These are phyloP conservation scores for Diglossa cyanea DNA, from an alignment of 2,797 vertebrate species.

Conservation along the genomic window DNA sequence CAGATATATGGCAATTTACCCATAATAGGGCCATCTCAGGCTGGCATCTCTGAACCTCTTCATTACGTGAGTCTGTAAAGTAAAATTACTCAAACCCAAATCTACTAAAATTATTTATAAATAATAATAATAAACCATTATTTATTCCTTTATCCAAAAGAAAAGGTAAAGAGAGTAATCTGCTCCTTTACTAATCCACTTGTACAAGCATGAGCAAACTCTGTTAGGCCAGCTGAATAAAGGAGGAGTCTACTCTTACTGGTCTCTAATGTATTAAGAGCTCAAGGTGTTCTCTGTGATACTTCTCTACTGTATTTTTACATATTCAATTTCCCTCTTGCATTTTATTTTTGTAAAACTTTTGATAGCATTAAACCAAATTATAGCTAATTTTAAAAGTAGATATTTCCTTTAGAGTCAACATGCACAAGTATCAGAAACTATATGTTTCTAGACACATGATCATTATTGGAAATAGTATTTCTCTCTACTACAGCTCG, in stretches of 20 bases:
- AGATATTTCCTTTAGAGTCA: neutral
- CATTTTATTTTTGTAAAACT: neutral
- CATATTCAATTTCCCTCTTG: neutral
- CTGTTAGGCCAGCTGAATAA: neutral
- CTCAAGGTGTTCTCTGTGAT: neutral
- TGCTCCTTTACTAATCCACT: neutral
- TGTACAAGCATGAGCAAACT: accelerated
- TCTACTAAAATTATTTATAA: neutral
- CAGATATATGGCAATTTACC: neutral
- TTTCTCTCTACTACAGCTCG: neutral
- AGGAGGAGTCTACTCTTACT: neutral
- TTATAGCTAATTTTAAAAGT: neutral
- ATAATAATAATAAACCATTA: neutral
- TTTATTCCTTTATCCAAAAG: neutral
- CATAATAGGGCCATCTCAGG: neutral
- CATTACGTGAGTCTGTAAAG: neutral
- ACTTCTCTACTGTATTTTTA: neutral
- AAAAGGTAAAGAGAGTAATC: neutral
- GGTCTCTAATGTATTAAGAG: neutral
- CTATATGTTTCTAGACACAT: neutral
- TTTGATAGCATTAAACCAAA: neutral
- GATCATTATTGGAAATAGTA: neutral
- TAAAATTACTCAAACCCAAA: neutral
- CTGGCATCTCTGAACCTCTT: neutral
- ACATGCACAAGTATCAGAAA: neutral